These are phyloP conservation scores for Centropristis striata DNA, from an alignment of 2,113 vertebrate species.

Conservation along the genomic window DNA sequence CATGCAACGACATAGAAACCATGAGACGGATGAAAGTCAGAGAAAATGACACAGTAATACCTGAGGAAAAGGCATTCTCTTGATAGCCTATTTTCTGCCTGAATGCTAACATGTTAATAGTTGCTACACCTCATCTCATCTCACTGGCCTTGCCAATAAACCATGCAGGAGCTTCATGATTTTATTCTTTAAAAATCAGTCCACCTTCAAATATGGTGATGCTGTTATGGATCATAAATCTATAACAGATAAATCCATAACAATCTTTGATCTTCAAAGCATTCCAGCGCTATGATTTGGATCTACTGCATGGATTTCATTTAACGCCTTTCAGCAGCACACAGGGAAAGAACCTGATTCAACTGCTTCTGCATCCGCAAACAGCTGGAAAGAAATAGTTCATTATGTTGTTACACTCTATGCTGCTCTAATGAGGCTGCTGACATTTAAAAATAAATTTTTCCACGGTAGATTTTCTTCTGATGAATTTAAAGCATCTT, in stretches of 20 bases:
- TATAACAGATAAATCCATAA: no score
- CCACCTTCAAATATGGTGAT: no score
- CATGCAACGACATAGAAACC: background rate
- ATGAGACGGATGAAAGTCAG: background rate
- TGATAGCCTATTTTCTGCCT: background rate
- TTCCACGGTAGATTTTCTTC: background rate
- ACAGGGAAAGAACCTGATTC: background rate
- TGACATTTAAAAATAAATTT: background rate
- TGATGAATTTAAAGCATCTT: background rate
- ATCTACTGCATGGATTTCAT: background rate
- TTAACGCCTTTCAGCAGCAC: background rate
- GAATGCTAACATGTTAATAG: background rate
- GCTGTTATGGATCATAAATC: background rate
- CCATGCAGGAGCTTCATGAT: background rate
- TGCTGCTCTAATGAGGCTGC: background rate
- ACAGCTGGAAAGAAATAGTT: background rate
- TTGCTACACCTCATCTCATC: background rate
- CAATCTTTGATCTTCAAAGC: background rate
- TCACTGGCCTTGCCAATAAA: background rate
- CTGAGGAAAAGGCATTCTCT: background rate
- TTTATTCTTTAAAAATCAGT: background rate
- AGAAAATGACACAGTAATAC: background rate
- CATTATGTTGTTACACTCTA: background rate
- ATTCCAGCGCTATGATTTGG: background rate
- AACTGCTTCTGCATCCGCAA: no score